phyloP scores from a whole-genome alignment of 2,888 invertebrate species.

The Acanthosoma haemorrhoidale region DNA sequence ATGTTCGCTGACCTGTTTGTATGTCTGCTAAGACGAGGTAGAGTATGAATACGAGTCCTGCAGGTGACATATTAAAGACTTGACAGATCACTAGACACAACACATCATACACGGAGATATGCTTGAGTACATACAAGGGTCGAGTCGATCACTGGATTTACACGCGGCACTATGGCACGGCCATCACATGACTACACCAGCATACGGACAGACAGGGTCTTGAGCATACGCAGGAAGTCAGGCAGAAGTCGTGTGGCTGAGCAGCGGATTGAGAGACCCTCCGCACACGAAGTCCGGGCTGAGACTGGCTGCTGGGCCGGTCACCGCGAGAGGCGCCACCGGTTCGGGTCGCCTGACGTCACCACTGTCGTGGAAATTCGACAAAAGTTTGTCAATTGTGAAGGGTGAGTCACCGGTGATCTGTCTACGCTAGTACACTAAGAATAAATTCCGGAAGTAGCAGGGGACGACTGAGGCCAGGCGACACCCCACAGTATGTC shows the following conservation, averaged over 20 bases:
- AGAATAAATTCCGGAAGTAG: no score
- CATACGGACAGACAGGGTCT: neutral
- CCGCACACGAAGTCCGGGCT: neutral
- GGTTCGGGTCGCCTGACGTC: neutral
- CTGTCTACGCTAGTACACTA: no score
- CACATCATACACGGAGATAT: constrained; percentile 10
- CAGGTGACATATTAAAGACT: neutral
- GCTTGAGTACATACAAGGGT: no score
- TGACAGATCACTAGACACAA: constrained; percentile 5
- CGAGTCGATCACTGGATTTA: neutral
- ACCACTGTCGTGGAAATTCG: neutral
- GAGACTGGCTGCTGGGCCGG: neutral
- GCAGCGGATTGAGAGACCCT: no score
- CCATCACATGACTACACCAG: neutral
- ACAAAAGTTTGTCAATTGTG: no score
- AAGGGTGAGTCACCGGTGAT: no score
- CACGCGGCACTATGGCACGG: neutral
- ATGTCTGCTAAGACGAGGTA: neutral
- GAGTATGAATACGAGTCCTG: neutral
- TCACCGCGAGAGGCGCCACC: neutral
- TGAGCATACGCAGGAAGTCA: neutral
- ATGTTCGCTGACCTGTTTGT: neutral
- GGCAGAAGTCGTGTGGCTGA: neutral
- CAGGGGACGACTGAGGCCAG: no score
- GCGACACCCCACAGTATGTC: no score